These are phyloP conservation scores for Dissostichus mawsoni DNA, from an alignment of 2,113 vertebrate species.

Conservation along the genomic window DNA sequence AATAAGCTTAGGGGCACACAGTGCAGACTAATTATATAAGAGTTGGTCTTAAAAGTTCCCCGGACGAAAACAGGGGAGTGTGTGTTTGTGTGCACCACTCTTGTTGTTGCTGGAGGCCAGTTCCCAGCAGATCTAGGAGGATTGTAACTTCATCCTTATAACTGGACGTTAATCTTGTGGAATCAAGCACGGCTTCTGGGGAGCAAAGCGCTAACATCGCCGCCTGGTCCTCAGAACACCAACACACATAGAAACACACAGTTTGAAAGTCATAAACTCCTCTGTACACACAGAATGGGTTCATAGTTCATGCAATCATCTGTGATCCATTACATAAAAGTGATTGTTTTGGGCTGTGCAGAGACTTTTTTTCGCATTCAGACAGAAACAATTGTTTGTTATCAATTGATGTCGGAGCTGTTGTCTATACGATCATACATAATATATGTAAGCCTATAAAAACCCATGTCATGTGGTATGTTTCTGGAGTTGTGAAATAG, in stretches of 20 bases:
- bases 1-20: constrained; percentile 22
- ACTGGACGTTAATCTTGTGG: constrained; percentile 72
- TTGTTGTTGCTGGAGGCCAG: constrained; percentile 15
- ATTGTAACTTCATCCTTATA: constrained; percentile 73
- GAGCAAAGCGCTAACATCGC: constrained; percentile 37
- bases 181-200: constrained; percentile 63
- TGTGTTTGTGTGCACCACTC: constrained; percentile 6
- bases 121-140: constrained; percentile 55
- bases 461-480: not conserved
- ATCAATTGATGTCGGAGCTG: not conserved
- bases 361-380: not conserved
- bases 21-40: constrained; percentile 48
- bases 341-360: constrained; percentile 13
- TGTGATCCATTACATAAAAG: constrained; percentile 50
- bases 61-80: constrained; percentile 4
- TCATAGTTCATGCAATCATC: constrained; percentile 41
- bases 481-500: constrained; percentile 15
- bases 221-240: constrained; percentile 49
- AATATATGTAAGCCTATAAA: not conserved
- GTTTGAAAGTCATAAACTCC: constrained; percentile 49
- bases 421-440: not conserved
- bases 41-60: constrained; percentile 29
- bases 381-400: not conserved
- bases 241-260: constrained; percentile 32
- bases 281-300: constrained; percentile 38